Base-by-base conservation (phyloP, 1,140 invertebrate genomes). In the Pseudomyrmex flavicornis region DNA sequence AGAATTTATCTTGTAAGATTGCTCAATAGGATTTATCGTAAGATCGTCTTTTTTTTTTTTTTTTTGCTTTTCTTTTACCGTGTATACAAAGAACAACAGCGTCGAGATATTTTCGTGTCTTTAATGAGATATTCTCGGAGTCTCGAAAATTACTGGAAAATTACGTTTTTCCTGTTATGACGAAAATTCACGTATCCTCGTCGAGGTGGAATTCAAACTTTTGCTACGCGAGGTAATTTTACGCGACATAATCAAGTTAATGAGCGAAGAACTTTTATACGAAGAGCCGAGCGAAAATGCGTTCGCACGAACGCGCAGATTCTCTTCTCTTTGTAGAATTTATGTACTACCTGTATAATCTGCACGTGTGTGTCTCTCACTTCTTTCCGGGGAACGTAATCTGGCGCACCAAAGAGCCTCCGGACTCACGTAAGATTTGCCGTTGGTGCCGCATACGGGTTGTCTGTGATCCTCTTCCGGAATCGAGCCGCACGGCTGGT, bases 401-500 rank as follows among this genome's bases (percentile, higher is more conserved):
- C 75, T 84, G 13, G 76, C 85, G 75, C 91, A 92, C 90, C 90
- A 92, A 1, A 92, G 86, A 9, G 91, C 86, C 65, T 92, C 84
- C n/a, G 88, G 86, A 46, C 86, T 89, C 17, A 89, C 65, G 73
- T 92, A 92, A 9, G 90, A 88, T 15, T 35, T 26, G 44, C 85
- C 82, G 50, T 92, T 88, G 17, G 87, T 87, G 5, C 89, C 91
- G 73, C 92, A 92, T 4, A 93, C 89, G 4, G 91, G 90, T 44
- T 82, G 17, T 22, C 89, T 87, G 15, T 62, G 54, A 13, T 68
- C 85, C 13, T 89, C 86, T 65, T 88, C 74, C 20, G 89, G 88
- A 22, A 85, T 83, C 15, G 73, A 63, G 5, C 65, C 77, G 52
- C 92, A 93, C 13, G 91, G 91, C 54, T 90, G 75, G 48, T 91